Base-by-base conservation (phyloP, 2,113 vertebrate genomes). In the Rhinopomastus cyanomelas region DNA sequence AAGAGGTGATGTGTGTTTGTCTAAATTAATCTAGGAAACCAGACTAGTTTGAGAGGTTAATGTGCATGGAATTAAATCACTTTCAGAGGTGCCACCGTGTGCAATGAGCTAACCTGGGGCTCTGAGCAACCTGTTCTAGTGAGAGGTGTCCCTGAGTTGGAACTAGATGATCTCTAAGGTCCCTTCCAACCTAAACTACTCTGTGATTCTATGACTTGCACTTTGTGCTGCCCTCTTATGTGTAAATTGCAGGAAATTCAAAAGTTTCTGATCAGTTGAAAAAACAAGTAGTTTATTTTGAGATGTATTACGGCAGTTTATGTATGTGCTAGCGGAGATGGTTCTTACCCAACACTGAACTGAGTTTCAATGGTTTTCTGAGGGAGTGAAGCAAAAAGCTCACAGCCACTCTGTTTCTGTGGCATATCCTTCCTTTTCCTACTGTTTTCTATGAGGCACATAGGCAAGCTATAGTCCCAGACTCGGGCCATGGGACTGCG, bases 271-370 rank as follows among this genome's bases (percentile, higher is more conserved):
- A 8, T 61, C 27, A 30, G 39, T 16, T n/a, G 5, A 6, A 52
- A 55, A 87, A 55, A 18, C 12, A 81, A 76, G 32, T 16, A 81
- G n/a, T 78, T 96, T 92, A 55, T 48, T 95, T n/a, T 84, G 48
- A 74, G n/a, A 68, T 39, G 77, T 5, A 5, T 32, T 44, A 56
- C 18, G 55, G 17, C 19, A 51, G 8, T 55, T 59, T 30, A 44
- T 64, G 0, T 48, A 55, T 83, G 46, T 88, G 8, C 39, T 81
- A 21, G 11, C 22, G 65, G 65, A 78, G 27, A 5, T 14, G 26
- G 32, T 12, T 74, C 32, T 69, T 51, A 16, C 29, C 32, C 19
- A 14, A 4, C 0, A 0, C 1, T 68, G 32, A 65, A 78, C 55
- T 49, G 74, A 85, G 44, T 80, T 42, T 88, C 64, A 27, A 81